These are phyloP conservation scores for Epinephelus cyanopodus DNA, from an alignment of 2,113 vertebrate genomes.

Conservation along the genomic window DNA sequence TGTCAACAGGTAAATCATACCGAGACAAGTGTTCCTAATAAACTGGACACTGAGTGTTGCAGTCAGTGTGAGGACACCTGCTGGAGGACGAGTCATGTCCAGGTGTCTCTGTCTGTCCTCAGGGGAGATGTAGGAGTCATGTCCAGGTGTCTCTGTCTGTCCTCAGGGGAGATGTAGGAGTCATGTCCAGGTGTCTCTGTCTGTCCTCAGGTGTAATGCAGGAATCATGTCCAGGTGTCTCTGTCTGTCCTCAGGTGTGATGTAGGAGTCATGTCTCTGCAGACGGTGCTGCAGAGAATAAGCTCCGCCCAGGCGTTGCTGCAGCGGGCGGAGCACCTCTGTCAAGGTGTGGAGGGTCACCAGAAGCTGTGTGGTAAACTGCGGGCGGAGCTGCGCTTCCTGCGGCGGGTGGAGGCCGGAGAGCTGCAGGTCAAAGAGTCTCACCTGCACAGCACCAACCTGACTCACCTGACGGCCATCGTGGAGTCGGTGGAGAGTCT, in stretches of 20 bases:
- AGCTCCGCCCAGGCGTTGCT: slow-evolving; percentile 89
- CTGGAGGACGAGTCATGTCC: no score
- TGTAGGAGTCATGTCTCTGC: slow-evolving; percentile 89
- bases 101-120: no score
- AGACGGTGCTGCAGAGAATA: slow-evolving; percentile 89
- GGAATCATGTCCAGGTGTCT: no score
- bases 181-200: slow-evolving; percentile 84
- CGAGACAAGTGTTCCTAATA: no score
- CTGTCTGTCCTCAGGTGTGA: no score
- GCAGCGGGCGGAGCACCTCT: slow-evolving; percentile 88
- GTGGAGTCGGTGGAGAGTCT: slow-evolving; percentile 92
- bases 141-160: background rate
- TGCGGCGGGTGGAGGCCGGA: slow-evolving; percentile 90
- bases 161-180: slow-evolving; percentile 86
- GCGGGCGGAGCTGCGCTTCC: slow-evolving; percentile 93
- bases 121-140: no score
- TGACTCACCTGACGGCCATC: slow-evolving; percentile 93
- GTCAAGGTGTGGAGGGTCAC: slow-evolving; percentile 89
- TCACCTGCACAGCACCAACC: slow-evolving; percentile 96
- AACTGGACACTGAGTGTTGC: no score
- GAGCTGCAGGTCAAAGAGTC: slow-evolving; percentile 92
- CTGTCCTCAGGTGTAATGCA: no score
- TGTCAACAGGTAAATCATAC: no score
- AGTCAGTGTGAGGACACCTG: no score
- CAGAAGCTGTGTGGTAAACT: slow-evolving; percentile 93